phyloP scores from a whole-genome alignment of 2,888 invertebrate genomes.

The Sinodicranocentrus sp. region DNA sequence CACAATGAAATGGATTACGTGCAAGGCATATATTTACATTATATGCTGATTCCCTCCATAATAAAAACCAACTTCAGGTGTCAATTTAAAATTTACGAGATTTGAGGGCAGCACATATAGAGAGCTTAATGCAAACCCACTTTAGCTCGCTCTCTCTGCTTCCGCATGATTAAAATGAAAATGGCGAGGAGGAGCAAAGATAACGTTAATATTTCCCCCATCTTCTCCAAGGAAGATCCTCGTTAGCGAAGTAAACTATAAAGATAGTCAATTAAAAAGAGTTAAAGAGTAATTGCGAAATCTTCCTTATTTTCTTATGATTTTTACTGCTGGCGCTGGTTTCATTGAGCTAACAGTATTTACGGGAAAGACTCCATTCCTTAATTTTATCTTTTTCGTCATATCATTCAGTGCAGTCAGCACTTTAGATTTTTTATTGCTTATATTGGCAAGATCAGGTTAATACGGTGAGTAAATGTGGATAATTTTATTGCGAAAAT shows the following conservation, averaged over 20 bases:
- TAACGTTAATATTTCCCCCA: no score
- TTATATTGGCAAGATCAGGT: no score
- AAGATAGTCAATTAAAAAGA: constrained; percentile 21
- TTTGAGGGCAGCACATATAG: background rate
- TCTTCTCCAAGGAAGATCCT: constrained; percentile 18
- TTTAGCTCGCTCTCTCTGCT: no score
- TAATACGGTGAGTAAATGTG: no score
- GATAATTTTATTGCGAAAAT: no score
- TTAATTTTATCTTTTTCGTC: no score
- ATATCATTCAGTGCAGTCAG: no score
- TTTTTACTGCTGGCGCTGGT: background rate
- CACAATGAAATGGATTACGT: constrained; percentile 60
- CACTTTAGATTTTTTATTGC: no score
- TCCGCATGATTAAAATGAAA: no score
- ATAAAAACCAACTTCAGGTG: constrained; percentile 39
- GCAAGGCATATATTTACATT: constrained; percentile 27
- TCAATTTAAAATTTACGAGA: constrained; percentile 35
- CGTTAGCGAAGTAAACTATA: constrained; percentile 12
- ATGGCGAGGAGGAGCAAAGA: no score
- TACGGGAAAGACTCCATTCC: no score
- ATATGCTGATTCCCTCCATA: background rate
- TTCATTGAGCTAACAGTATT: background rate
- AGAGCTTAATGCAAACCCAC: no score
- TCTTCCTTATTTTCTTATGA: background rate
- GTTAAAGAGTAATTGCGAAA: background rate